Conservation (phyloP, 1,140 invertebrate species). For the Saccostrea cuccullata region DNA sequence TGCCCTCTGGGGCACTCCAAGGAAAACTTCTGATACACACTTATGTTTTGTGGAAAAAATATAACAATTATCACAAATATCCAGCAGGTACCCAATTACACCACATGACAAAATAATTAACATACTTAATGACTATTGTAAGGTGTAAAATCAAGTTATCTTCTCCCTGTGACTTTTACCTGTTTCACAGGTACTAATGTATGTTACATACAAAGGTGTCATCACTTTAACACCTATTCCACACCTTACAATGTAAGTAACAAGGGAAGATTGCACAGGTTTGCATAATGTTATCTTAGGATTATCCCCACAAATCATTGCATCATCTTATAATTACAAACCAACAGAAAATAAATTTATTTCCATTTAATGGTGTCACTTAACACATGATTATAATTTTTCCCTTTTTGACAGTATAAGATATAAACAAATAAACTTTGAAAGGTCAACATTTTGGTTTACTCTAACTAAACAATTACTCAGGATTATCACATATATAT, state of each 20-base stretch:
- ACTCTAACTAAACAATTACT: neutral
- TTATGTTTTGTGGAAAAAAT: neutral
- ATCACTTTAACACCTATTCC: neutral
- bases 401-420: neutral
- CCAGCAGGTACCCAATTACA: neutral
- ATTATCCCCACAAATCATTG: neutral
- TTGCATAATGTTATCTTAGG: neutral
- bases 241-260: neutral
- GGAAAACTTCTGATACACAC: neutral
- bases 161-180: neutral
- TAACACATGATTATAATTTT: neutral
- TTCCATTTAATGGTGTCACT: neutral
- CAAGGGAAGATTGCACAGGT: neutral
- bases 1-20: neutral
- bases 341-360: neutral
- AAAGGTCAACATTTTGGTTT: neutral
- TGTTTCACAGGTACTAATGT: neutral
- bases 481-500: no score
- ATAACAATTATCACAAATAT: neutral
- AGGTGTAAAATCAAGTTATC: neutral
- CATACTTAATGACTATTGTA: neutral
- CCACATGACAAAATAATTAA: neutral
- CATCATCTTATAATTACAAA: neutral
- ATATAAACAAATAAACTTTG: neutral
- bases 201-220: neutral